Evolutionary conservation across 2,797 vertebrate genomes (phyloP), one percentile per base, ranked within the genome.

Genomic region (Anguilla pacifica): DNA sequence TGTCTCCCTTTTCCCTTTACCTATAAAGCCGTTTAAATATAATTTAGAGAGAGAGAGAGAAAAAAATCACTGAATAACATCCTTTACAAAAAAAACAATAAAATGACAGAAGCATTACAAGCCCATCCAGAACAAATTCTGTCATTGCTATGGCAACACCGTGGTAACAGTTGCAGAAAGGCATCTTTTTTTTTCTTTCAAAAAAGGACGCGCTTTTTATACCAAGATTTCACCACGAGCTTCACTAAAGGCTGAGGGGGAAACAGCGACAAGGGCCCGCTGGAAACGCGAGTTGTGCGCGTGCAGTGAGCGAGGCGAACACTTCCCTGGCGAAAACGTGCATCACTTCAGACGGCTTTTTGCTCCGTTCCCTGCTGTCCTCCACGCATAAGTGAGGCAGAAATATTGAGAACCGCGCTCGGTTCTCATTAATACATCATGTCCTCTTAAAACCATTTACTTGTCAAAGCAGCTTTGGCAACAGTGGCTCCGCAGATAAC

Each of bases 311-410:
- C 51, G 72, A 77, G 49, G 87, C 43, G 28, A 55, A 53, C 85
- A 74, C 55, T 25, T 88, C 87, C 81, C 83, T 72, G 81, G 79
- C 55, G 84, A 72, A 88, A 88, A 84, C 35, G 35, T 43, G 19
- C 87, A 88, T 64, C 87, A 85, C 83, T 81, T 77, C 64, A 53
- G 55, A 85, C 13, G 39, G 39, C 70, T 43, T 79, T 88, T 64
- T 59, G 51, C 70, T 61, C 55, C 0, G 55, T 15, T 9, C 67
- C 0, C 35, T 74, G 83, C 39, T 35, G 11, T 85, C 53, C 83
- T 35, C 17, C 25, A n/a, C 74, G 4, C 67, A 46, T 31, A 28
- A n/a, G 35, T 11, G 31, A 9, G 74, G 39, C 3, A 82, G 35
- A 77, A 35, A 77, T 39, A n/a, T 3, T 22, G 79, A 51, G 19